Percentiles rank a stretch among this genome's conserved stretches.
Conservation (phyloP, 2,888 invertebrate species). For the Phrixothrix hirtus region DNA sequence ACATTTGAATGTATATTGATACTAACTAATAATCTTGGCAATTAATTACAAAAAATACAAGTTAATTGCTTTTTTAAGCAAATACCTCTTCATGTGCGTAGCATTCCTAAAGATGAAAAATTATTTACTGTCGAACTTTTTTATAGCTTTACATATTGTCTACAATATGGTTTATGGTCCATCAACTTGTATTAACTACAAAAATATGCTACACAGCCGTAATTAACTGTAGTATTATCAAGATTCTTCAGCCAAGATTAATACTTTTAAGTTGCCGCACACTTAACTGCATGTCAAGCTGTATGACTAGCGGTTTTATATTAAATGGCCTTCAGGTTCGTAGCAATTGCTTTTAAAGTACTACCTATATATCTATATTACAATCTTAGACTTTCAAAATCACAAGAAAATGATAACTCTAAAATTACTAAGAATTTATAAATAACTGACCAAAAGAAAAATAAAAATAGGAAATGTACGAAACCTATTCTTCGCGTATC, state of each 20-base stretch:
- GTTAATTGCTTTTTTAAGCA: not conserved
- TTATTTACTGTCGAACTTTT: constrained; percentile 7
- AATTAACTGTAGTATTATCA: constrained; percentile 20
- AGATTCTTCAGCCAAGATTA: constrained; percentile 9
- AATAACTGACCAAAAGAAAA: too few relatives aligned
- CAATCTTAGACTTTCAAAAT: too few relatives aligned
- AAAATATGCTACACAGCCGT: constrained; percentile 10
- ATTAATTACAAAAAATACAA: too few relatives aligned
- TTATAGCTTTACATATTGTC: constrained; percentile 11
- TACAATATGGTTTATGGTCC: constrained; percentile 16
- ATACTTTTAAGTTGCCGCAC: constrained; percentile 13
- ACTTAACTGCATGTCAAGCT: constrained; percentile 3
- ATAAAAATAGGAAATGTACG: too few relatives aligned
- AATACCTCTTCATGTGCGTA: not conserved
- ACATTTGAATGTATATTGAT: too few relatives aligned
- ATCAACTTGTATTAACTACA: constrained; percentile 11
- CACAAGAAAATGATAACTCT: too few relatives aligned
- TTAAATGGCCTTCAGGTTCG: constrained; percentile 2
- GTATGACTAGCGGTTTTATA: constrained; percentile 11
- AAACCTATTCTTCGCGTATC: too few relatives aligned
- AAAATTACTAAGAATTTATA: too few relatives aligned
- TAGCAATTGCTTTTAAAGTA: too few relatives aligned
- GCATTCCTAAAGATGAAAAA: not conserved
- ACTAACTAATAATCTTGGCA: too few relatives aligned
- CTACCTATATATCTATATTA: too few relatives aligned